Percentiles rank a stretch among this genome's conserved stretches.
phyloP scores from a whole-genome alignment of 2,113 vertebrate genomes.

The Gymnorhina tibicen region DNA sequence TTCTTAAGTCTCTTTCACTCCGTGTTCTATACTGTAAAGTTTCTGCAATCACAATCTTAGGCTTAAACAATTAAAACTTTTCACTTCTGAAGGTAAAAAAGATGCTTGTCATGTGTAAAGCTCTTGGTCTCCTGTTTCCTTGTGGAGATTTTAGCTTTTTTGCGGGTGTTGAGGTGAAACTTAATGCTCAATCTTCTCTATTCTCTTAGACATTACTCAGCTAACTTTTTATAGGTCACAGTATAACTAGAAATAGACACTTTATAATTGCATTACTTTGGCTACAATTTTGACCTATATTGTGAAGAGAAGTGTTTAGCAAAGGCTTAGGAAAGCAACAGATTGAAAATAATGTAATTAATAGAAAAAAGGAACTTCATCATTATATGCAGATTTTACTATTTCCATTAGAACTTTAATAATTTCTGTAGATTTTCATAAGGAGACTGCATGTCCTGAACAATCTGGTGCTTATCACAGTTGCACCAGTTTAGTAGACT shows the following conservation, averaged over 20 bases:
- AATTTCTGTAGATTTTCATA: neutral
- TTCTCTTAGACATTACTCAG: conserved; percentile 7
- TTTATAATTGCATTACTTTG: conserved; percentile 13
- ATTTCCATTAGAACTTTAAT: neutral
- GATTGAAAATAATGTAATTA: neutral
- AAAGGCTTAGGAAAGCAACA: conserved; percentile 7
- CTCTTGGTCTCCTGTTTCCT: neutral
- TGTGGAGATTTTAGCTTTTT: neutral
- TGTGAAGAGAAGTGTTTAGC: conserved; percentile 19
- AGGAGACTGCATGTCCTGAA: neutral
- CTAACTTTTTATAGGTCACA: conserved; percentile 37
- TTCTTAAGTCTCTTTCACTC: neutral
- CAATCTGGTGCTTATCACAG: neutral
- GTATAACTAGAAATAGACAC: conserved; percentile 45
- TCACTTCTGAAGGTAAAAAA: neutral
- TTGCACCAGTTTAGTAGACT: neutral
- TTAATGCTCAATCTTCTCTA: neutral
- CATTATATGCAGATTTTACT: neutral
- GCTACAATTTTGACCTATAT: conserved; percentile 15
- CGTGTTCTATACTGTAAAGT: neutral
- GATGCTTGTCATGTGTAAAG: neutral
- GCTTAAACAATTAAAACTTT: neutral
- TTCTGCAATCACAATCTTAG: neutral
- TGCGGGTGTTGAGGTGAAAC: neutral
- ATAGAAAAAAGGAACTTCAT: neutral